Percentiles rank a stretch among this genome's conserved stretches.
These are phyloP conservation scores for Erebia ligea DNA, from an alignment of 2,888 invertebrate species.

Conservation along the genomic window DNA sequence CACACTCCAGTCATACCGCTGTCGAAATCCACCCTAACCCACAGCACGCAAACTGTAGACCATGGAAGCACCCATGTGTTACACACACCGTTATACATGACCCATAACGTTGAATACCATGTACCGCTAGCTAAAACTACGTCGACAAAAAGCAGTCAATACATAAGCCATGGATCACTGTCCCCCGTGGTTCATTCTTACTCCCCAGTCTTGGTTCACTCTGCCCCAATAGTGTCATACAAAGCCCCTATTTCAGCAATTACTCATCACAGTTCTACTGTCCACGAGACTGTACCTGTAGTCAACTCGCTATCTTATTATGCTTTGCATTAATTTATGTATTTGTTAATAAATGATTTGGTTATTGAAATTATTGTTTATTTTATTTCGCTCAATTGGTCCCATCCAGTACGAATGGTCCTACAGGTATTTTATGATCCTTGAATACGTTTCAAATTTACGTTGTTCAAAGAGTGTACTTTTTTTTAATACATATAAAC, in stretches of 20 bases:
- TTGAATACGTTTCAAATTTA: too few species aligned
- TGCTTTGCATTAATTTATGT: conserved; percentile 55
- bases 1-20: conserved; percentile 47
- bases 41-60: conserved; percentile 50
- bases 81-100: conserved; percentile 47
- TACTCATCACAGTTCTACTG: conserved; percentile 77
- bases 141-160: conserved; percentile 64
- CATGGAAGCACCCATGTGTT: conserved; percentile 49
- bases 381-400: too few species aligned
- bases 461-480: too few species aligned
- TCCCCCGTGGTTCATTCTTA: conserved; percentile 45
- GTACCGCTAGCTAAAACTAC: conserved; percentile 53
- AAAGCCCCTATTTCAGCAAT: conserved; percentile 70
- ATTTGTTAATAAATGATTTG: conserved; percentile 25
- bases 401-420: too few species aligned
- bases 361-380: neutral
- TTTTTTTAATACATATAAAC: too few species aligned
- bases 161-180: conserved; percentile 62
- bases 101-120: conserved; percentile 50
- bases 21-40: conserved; percentile 54
- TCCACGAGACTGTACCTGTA: conserved; percentile 62
- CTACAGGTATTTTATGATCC: too few species aligned
- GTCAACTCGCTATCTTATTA: conserved; percentile 55
- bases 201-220: conserved; percentile 41
- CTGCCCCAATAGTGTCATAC: conserved; percentile 51